These are phyloP conservation scores for Crypturellus tataupa DNA, from an alignment of 2,797 vertebrate species.

Conservation along the genomic window DNA sequence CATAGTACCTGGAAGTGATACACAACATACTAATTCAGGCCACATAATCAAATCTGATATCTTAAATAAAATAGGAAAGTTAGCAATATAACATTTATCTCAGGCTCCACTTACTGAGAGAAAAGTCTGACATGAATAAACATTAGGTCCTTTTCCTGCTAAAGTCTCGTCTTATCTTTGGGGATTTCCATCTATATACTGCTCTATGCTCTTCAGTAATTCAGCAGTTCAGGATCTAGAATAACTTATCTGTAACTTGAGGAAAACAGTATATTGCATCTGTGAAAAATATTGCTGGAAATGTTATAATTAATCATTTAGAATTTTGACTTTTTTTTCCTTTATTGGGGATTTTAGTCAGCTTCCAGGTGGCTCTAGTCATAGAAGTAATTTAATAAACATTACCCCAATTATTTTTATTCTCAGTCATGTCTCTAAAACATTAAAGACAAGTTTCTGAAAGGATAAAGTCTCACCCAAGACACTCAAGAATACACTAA, in stretches of 20 bases:
- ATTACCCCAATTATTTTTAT: not conserved
- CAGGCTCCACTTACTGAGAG: not conserved
- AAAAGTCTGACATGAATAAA: not conserved
- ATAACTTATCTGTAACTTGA: not conserved
- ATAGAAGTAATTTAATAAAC: not conserved
- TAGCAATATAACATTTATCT: not conserved
- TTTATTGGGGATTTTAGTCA: not conserved
- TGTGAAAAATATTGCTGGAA: accelerated
- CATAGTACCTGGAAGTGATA: not conserved
- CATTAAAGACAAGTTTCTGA: not conserved
- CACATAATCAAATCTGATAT: not conserved
- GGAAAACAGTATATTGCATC: not conserved
- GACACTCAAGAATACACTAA: not conserved
- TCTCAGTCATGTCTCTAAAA: not conserved
- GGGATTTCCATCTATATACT: not conserved
- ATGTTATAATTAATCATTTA: not conserved
- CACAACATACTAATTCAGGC: not conserved
- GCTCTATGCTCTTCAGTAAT: not conserved
- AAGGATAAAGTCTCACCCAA: not conserved
- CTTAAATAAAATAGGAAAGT: not conserved
- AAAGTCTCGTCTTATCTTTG: not conserved
- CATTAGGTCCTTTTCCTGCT: not conserved
- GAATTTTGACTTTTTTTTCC: not conserved
- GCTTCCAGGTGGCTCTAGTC: not conserved
- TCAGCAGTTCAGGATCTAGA: not conserved